Evolutionary conservation across 2,797 vertebrate species (phyloP).

Genomic region (Zenarchopterus dispar): DNA sequence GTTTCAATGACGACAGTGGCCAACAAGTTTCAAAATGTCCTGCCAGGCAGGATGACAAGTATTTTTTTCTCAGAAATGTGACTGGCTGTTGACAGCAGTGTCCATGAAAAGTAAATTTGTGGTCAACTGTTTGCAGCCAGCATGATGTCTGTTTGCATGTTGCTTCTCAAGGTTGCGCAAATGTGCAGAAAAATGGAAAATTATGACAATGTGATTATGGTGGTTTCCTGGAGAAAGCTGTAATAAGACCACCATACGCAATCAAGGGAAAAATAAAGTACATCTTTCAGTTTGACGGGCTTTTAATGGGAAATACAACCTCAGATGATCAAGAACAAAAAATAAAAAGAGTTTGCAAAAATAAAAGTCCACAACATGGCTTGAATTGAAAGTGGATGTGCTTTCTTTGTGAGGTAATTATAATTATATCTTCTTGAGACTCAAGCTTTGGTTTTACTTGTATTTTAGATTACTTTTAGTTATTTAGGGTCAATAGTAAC

Average conservation of each 20-base stretch:
- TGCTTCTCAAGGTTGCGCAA: conserved; percentile 29
- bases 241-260: conserved; percentile 4
- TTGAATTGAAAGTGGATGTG: too few relatives aligned
- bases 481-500: too few relatives aligned
- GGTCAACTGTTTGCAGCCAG: conserved; percentile 31
- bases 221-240: conserved; percentile 12
- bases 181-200: conserved; percentile 36
- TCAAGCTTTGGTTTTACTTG: too few relatives aligned
- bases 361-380: too few relatives aligned
- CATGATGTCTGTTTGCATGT: conserved; percentile 35
- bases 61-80: conserved; percentile 23
- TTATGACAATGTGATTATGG: conserved; percentile 36
- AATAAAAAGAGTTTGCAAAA: too few relatives aligned
- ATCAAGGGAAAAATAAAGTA: too few relatives aligned
- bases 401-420: too few relatives aligned
- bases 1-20: conserved; percentile 3
- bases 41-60: conserved; percentile 20
- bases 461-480: too few relatives aligned
- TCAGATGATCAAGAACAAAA: too few relatives aligned
- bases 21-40: conserved; percentile 10
- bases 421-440: too few relatives aligned
- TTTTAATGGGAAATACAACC: too few relatives aligned
- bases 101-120: conserved; percentile 24
- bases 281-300: too few relatives aligned
- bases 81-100: conserved; percentile 22